phyloP scores from a whole-genome alignment of 2,797 vertebrate species.

The Lepus townsendii region DNA sequence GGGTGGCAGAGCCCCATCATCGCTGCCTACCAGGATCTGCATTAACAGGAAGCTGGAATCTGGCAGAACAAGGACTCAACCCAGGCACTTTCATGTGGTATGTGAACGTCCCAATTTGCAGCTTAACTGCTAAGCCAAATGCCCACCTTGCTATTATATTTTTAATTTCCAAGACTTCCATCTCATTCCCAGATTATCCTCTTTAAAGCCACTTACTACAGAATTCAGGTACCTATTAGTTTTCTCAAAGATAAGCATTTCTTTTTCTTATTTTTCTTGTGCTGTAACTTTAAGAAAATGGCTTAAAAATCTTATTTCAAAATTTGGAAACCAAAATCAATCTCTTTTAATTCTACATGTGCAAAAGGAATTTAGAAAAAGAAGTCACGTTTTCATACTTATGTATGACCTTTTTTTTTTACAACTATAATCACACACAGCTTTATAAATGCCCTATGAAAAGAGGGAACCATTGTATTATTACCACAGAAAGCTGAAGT shows the following conservation, averaged over 20 bases:
- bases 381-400: not conserved
- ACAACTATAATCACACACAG: not conserved
- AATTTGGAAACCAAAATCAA: not conserved
- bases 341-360: not conserved
- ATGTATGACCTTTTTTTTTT: not conserved
- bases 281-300: not conserved
- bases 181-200: not conserved
- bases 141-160: not conserved
- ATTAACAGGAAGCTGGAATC: too few relatives aligned
- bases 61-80: too few relatives aligned
- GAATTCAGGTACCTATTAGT: not conserved
- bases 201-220: not conserved
- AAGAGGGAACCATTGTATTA: not conserved
- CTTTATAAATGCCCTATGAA: not conserved
- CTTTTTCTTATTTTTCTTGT: not conserved
- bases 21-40: too few relatives aligned
- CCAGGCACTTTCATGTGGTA: too few relatives aligned
- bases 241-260: not conserved
- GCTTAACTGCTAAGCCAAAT: too few relatives aligned
- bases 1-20: too few relatives aligned
- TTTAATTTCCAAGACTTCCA: conserved; percentile 34
- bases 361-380: not conserved
- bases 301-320: not conserved
- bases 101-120: too few relatives aligned
- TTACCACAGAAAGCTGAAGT: not conserved